phyloP scores from a whole-genome alignment of 1,140 invertebrate species.

The Zaprionus capensis region DNA sequence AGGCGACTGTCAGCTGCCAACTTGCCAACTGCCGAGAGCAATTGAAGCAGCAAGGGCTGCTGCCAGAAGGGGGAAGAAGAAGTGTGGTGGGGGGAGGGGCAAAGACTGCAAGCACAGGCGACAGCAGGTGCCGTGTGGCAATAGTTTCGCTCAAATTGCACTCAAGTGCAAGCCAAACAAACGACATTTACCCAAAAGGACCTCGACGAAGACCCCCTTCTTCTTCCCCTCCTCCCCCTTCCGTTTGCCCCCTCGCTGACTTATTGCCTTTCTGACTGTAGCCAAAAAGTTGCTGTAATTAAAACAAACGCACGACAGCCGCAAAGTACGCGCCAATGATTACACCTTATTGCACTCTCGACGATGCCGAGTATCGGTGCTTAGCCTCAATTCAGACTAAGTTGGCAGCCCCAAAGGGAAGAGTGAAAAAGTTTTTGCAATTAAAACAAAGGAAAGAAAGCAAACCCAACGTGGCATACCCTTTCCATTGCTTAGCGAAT shows the following conservation, averaged over 20 bases:
- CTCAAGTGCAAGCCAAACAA: constrained; percentile 59
- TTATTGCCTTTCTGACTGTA: constrained; percentile 47
- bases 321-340: constrained; percentile 52
- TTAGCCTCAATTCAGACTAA: constrained; percentile 6
- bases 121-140: constrained; percentile 26
- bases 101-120: neutral
- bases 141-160: constrained; percentile 46
- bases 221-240: no score
- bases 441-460: neutral
- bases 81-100: no score
- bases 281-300: constrained; percentile 57
- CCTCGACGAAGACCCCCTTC: neutral
- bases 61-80: neutral
- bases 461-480: no score
- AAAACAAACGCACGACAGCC: constrained; percentile 41
- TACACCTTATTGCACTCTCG: constrained; percentile 45
- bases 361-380: constrained; percentile 26
- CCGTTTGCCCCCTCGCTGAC: neutral
- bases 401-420: neutral
- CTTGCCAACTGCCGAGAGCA: neutral
- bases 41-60: no score
- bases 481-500: no score
- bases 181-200: constrained; percentile 45
- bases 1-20: constrained; percentile 30
- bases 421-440: neutral